Percentiles rank a stretch among this genome's conserved stretches.
Evolutionary conservation across 2,888 invertebrate species (phyloP).

Genomic region (Alloplasta piceator): DNA sequence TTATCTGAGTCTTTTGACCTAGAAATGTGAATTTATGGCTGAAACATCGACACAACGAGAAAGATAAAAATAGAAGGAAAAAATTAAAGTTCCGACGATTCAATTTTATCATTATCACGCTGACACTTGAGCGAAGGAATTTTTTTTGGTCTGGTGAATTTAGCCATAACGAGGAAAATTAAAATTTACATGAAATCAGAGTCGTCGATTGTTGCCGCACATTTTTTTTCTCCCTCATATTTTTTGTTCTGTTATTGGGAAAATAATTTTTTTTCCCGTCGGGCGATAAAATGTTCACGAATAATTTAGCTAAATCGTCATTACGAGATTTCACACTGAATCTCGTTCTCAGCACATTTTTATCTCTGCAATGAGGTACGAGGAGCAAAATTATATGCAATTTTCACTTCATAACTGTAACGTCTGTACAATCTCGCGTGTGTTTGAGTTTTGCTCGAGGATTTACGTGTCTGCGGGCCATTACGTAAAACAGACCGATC

Average conservation of each 20-base stretch:
- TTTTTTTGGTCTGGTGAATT: no score
- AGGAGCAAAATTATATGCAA: slow-evolving; percentile 54
- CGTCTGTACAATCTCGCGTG: slow-evolving; percentile 9
- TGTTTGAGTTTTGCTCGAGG: slow-evolving; percentile 26
- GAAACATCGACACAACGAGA: background rate
- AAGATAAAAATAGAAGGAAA: background rate
- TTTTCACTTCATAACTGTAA: slow-evolving; percentile 50
- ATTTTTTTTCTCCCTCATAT: no score
- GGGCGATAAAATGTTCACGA: background rate
- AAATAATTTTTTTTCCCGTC: no score
- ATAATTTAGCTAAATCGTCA: background rate
- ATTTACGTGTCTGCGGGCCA: slow-evolving; percentile 34
- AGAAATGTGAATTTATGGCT: background rate
- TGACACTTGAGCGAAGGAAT: no score
- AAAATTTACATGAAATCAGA: no score
- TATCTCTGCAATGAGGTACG: background rate
- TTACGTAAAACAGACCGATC: slow-evolving; percentile 56
- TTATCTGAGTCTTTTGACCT: no score
- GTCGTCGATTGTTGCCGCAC: no score
- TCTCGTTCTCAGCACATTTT: slow-evolving; percentile 23
- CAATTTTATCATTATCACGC: no score
- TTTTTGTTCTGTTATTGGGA: no score
- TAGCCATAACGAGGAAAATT: no score
- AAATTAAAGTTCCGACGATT: background rate
- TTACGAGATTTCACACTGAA: slow-evolving; percentile 6